Evolutionary conservation across 2,113 vertebrate genomes (phyloP).

Genomic region (Hippocampus guttulatus): DNA sequence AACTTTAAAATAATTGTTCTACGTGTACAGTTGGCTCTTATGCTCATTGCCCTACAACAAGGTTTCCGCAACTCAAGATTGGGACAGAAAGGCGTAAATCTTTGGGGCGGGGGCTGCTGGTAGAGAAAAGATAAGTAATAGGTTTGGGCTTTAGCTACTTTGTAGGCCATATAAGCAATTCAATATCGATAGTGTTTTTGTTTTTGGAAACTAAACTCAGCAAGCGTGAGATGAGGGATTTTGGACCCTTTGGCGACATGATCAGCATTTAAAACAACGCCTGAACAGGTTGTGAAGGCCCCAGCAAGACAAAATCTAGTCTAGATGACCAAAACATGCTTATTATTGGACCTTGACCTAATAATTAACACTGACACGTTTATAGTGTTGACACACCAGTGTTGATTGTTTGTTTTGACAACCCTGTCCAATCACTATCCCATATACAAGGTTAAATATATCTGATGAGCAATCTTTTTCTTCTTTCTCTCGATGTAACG

Average conservation of each 20-base stretch:
- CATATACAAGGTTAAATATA: not conserved
- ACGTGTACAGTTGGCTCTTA: not conserved
- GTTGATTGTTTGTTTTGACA: not conserved
- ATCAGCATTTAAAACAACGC: not conserved
- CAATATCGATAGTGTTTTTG: not conserved
- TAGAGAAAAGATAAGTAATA: too few relatives aligned
- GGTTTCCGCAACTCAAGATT: too few relatives aligned
- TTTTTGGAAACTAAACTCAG: not conserved
- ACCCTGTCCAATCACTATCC: not conserved
- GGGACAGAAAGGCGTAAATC: too few relatives aligned
- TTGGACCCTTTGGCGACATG: not conserved
- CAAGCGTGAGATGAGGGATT: not conserved
- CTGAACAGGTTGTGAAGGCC: not conserved
- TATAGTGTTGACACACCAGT: not conserved
- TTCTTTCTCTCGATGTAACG: not conserved
- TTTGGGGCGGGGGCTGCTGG: too few relatives aligned
- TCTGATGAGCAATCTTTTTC: not conserved
- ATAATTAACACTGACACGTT: not conserved
- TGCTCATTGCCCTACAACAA: not conserved
- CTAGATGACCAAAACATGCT: not conserved
- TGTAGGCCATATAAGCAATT: not conserved
- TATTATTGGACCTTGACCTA: not conserved
- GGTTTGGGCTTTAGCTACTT: not conserved
- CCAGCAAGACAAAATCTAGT: not conserved
- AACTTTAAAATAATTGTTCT: not conserved